These are phyloP conservation scores for Acanthis flammea DNA, from an alignment of 2,797 vertebrate genomes.

Conservation along the genomic window DNA sequence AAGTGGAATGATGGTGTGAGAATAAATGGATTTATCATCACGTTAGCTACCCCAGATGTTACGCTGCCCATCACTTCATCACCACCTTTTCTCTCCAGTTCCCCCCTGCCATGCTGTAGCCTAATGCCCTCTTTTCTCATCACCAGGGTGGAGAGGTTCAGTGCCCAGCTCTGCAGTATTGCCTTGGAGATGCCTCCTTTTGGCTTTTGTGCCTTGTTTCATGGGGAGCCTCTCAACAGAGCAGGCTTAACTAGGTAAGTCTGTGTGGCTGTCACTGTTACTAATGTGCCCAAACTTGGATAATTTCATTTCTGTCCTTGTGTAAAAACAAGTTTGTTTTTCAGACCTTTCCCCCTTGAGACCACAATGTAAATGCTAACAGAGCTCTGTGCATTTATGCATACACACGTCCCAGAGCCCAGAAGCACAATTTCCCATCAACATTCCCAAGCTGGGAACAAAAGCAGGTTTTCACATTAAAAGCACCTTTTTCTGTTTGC, in stretches of 20 bases:
- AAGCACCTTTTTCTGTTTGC: background rate
- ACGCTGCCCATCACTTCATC: background rate
- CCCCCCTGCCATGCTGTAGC: background rate
- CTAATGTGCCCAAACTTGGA: background rate
- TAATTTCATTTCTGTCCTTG: background rate
- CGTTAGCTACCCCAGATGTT: rapidly evolving
- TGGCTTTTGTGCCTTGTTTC: background rate
- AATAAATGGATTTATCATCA: background rate
- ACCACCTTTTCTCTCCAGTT: background rate
- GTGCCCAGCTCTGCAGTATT: background rate
- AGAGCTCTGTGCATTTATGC: background rate
- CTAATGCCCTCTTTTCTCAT: background rate
- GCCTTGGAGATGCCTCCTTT: background rate
- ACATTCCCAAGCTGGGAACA: conserved; percentile 4
- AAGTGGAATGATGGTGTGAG: background rate
- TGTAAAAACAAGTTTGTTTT: conserved; percentile 28
- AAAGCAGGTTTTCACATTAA: conserved; percentile 32
- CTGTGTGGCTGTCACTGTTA: background rate
- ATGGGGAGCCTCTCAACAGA: background rate
- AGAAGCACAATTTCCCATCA: conserved; percentile 9
- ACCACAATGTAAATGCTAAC: background rate
- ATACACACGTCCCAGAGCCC: background rate
- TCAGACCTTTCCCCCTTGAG: background rate
- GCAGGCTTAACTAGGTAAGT: background rate
- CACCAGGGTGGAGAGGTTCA: background rate